phyloP scores from a whole-genome alignment of 2,797 vertebrate genomes.

The Garrulus glandarius region DNA sequence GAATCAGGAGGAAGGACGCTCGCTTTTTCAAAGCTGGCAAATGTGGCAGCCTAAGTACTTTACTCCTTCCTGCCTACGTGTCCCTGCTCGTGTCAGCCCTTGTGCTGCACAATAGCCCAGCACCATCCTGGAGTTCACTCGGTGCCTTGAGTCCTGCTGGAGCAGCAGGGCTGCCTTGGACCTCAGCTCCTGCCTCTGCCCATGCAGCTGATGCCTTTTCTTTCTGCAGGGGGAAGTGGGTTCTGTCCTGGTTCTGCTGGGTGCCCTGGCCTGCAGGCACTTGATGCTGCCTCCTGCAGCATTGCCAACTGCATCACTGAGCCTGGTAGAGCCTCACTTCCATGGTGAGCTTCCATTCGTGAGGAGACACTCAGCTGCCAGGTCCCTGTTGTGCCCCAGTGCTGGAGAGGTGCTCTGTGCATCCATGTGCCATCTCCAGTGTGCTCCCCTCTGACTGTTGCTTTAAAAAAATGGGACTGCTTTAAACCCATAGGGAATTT shows the following conservation, averaged over 20 bases:
- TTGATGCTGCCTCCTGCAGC: neutral
- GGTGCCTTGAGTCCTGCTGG: fast-evolving
- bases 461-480: neutral
- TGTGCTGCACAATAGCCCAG: neutral
- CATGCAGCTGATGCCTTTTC: fast-evolving
- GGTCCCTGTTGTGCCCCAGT: neutral
- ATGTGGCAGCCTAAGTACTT: neutral
- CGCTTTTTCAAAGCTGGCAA: neutral
- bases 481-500: neutral
- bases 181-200: neutral
- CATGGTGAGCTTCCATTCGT: fast-evolving
- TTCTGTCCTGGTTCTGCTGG: neutral
- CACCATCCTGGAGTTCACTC: fast-evolving
- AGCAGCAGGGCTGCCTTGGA: neutral
- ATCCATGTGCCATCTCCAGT: fast-evolving
- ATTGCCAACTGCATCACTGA: fast-evolving
- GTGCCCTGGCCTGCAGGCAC: neutral
- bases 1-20: neutral
- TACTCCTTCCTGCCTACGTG: constrained; percentile 32
- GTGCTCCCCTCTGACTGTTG: fast-evolving
- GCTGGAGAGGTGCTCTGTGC: neutral
- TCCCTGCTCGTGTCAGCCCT: neutral
- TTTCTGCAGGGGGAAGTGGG: neutral
- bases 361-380: neutral
- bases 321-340: fast-evolving